These are phyloP conservation scores for Episyrphus balteatus DNA, from an alignment of 1,140 invertebrate species.

Conservation along the genomic window DNA sequence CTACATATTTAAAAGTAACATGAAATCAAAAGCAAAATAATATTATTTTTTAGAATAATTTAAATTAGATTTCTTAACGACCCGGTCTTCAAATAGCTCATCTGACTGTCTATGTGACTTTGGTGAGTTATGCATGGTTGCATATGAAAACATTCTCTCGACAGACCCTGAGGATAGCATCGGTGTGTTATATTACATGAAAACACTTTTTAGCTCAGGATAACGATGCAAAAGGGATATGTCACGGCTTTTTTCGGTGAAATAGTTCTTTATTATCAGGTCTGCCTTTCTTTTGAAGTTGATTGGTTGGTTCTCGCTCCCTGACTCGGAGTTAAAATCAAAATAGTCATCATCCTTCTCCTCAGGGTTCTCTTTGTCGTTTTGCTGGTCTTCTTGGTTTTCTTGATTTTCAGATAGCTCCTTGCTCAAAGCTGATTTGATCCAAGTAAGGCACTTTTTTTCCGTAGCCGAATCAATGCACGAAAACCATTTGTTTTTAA, in stretches of 20 bases:
- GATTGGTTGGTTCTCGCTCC: neutral
- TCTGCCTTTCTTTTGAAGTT: neutral
- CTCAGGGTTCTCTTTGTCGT: neutral
- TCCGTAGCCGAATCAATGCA: neutral
- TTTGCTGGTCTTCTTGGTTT: neutral
- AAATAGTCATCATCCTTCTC: neutral
- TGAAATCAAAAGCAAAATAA: too few relatives aligned
- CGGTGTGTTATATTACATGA: conserved; percentile 20
- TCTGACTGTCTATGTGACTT: conserved; percentile 10
- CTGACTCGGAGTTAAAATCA: neutral
- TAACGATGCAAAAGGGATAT: neutral
- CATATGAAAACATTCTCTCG: conserved; percentile 22
- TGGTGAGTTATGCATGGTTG: conserved; percentile 16
- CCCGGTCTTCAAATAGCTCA: conserved; percentile 5
- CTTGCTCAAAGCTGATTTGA: neutral
- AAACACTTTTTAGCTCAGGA: conserved; percentile 14
- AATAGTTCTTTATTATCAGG: neutral
- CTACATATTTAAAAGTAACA: too few relatives aligned
- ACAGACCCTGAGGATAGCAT: conserved; percentile 24
- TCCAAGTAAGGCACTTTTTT: neutral
- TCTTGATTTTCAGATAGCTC: neutral
- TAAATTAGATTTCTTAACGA: conserved; percentile 6
- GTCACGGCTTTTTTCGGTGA: neutral
- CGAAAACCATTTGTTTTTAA: too few relatives aligned
- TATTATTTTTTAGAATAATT: neutral